Conservation (phyloP, 2,797 vertebrate species). For the Falco biarmicus region DNA sequence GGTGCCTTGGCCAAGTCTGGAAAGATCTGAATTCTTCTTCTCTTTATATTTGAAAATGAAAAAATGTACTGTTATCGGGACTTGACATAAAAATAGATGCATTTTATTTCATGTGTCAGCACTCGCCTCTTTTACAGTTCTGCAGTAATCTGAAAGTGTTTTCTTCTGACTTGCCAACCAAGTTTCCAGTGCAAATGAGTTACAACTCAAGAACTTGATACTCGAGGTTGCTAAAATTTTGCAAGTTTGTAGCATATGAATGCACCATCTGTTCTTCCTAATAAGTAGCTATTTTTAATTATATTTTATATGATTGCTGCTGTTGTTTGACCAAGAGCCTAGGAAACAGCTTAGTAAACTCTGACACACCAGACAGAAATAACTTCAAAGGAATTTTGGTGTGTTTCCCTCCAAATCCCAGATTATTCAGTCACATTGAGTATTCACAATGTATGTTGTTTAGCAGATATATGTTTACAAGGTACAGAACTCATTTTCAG, state of each 20-base stretch:
- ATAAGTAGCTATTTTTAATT: slow-evolving; percentile 38
- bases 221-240: slow-evolving; percentile 31
- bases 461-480: not conserved
- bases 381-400: slow-evolving; percentile 21
- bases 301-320: slow-evolving; percentile 3
- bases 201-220: slow-evolving; percentile 51
- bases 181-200: slow-evolving; percentile 54
- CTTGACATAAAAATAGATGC: slow-evolving; percentile 46
- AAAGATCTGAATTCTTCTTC: slow-evolving; percentile 20
- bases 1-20: not conserved
- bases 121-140: not conserved
- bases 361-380: slow-evolving; percentile 27
- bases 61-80: slow-evolving; percentile 28
- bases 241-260: slow-evolving; percentile 28
- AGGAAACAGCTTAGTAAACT: slow-evolving; percentile 29
- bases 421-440: not conserved
- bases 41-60: slow-evolving; percentile 47
- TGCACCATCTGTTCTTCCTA: slow-evolving; percentile 50
- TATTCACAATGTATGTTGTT: not conserved
- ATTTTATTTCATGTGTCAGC: slow-evolving; percentile 47
- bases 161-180: slow-evolving; percentile 32
- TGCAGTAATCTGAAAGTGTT: not conserved
- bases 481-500: not conserved
- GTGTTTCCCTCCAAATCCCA: not conserved
- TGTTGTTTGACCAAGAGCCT: not conserved